Evolutionary conservation across 2,113 vertebrate genomes (phyloP).

Genomic region (Sinocyclocheilus anophthalmus): DNA sequence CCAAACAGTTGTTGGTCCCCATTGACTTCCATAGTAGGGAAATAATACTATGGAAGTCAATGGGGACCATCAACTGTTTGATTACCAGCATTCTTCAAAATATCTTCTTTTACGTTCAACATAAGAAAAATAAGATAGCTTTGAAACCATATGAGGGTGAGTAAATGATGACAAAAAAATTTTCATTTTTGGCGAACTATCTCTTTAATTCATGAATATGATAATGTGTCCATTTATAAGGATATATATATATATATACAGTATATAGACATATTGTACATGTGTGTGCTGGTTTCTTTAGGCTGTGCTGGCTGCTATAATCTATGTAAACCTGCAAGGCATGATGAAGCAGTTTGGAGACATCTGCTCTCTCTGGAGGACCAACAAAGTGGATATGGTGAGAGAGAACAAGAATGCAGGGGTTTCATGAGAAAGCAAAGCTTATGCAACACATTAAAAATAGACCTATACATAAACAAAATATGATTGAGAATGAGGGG

Average conservation of each 20-base stretch:
- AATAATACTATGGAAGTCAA: too few species aligned
- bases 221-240: neutral
- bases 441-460: constrained; percentile 13
- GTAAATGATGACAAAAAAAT: too few species aligned
- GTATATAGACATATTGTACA: constrained; percentile 22
- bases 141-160: too few species aligned
- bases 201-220: neutral
- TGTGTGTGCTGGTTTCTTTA: constrained; percentile 59
- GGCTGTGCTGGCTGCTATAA: constrained; percentile 87
- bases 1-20: too few species aligned
- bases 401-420: constrained; percentile 48
- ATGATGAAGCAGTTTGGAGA: constrained; percentile 91
- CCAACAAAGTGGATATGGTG: constrained; percentile 86
- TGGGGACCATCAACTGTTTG: too few species aligned
- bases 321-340: constrained; percentile 90
- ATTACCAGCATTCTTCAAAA: too few species aligned
- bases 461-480: neutral
- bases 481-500: neutral
- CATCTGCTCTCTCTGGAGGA: constrained; percentile 81
- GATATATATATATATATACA: too few species aligned
- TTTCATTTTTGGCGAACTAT: too few species aligned
- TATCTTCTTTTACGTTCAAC: too few species aligned
- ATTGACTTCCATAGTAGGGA: too few species aligned
- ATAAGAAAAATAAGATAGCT: too few species aligned
- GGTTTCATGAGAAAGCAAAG: neutral